phyloP scores from a whole-genome alignment of 2,797 vertebrate genomes.

The Sphenopsis melanotis region DNA sequence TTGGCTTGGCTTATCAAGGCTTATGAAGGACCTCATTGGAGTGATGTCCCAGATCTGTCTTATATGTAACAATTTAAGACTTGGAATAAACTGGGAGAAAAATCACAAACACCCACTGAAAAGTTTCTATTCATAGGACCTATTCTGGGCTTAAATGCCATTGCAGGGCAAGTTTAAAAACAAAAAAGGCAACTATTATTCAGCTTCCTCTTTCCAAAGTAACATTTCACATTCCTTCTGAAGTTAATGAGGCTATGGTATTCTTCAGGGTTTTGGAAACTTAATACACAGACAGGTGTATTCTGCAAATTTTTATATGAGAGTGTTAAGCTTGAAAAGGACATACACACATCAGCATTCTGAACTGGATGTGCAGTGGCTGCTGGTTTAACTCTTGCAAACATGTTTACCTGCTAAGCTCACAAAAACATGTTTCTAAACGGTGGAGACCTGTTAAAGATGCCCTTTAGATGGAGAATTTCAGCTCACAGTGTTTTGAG shows the following conservation, averaged over 20 bases:
- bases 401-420: neutral
- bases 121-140: conserved; percentile 21
- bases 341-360: fast-evolving
- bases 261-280: neutral
- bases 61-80: neutral
- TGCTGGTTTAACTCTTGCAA: neutral
- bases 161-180: neutral
- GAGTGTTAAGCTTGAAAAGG: neutral
- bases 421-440: neutral
- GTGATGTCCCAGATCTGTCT: conserved; percentile 47
- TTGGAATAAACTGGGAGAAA: conserved; percentile 22
- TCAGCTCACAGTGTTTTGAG: neutral
- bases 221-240: neutral
- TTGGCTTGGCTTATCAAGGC: neutral
- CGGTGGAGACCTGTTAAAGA: neutral
- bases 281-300: neutral
- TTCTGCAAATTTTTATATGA: neutral
- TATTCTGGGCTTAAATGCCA: neutral
- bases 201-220: neutral
- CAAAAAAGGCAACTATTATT: neutral
- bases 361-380: neutral
- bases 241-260: neutral
- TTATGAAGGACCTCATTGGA: neutral
- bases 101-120: conserved; percentile 18
- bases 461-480: neutral